Conservation (phyloP, 2,888 invertebrate species). For the Coleophora flavipennella region DNA sequence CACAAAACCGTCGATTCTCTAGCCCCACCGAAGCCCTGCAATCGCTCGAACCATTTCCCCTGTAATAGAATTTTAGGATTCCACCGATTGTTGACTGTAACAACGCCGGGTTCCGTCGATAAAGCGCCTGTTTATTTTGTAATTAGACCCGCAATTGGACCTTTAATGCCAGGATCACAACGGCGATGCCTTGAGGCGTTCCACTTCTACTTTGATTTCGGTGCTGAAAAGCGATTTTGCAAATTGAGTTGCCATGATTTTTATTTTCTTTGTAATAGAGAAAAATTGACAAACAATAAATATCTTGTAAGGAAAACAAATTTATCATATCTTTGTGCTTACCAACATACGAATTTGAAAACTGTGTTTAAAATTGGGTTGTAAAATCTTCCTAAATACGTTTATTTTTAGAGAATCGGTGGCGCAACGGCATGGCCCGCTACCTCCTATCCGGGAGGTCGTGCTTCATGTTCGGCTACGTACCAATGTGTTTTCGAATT, state of each 20-base stretch:
- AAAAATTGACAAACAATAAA: no score
- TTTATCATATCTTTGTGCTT: no score
- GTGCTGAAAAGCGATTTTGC: neutral
- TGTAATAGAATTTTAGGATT: conserved; percentile 26
- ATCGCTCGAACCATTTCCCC: conserved; percentile 15
- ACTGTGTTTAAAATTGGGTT: no score
- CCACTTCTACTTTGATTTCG: conserved; percentile 5
- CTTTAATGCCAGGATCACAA: conserved; percentile 11
- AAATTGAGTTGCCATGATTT: neutral
- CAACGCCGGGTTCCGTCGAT: conserved; percentile 18
- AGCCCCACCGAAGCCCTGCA: conserved; percentile 3
- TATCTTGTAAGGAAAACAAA: no score
- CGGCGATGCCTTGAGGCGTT: conserved; percentile 1
- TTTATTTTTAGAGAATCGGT: no score
- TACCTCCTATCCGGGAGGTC: no score
- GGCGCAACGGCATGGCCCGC: no score
- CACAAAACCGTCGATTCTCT: neutral
- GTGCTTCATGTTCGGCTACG: no score
- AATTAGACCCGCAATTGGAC: conserved; percentile 22
- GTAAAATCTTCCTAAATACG: no score
- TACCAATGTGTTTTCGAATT: no score
- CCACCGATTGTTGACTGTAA: conserved; percentile 23
- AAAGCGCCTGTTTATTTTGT: conserved; percentile 21
- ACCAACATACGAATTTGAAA: no score
- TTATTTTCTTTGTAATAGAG: neutral